phyloP scores from a whole-genome alignment of 2,113 vertebrate species.

The Oncorhynchus kisutch region DNA sequence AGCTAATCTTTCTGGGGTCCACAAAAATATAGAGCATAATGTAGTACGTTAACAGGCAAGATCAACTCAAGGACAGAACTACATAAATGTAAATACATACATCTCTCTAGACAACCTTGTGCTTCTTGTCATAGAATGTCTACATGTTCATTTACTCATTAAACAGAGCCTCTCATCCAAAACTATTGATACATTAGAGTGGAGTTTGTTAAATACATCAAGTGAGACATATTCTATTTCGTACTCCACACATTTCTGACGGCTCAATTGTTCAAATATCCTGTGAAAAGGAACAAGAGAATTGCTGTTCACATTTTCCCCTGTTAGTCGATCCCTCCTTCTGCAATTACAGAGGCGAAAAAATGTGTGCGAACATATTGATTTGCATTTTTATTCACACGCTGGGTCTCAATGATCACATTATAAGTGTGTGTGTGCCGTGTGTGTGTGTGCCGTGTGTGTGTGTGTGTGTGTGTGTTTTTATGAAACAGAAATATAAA shows the following conservation, averaged over 20 bases:
- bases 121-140: neutral
- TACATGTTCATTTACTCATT: neutral
- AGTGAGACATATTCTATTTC: neutral
- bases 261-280: conserved; percentile 16
- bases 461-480: neutral
- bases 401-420: conserved; percentile 55
- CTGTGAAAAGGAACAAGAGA: conserved; percentile 15
- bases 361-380: conserved; percentile 46
- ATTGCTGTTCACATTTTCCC: conserved; percentile 19
- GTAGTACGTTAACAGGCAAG: too few relatives aligned
- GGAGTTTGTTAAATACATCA: neutral
- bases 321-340: conserved; percentile 30
- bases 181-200: neutral
- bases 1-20: too few relatives aligned
- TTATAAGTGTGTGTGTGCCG: conserved; percentile 37
- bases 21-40: too few relatives aligned
- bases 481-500: conserved; percentile 19
- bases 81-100: too few relatives aligned
- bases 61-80: too few relatives aligned
- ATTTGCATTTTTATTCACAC: conserved; percentile 64
- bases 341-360: conserved; percentile 26
- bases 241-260: conserved; percentile 20
- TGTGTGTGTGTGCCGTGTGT: too few relatives aligned
- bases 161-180: neutral
- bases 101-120: neutral